Evolutionary conservation across 2,888 invertebrate genomes (phyloP), one percentile per base, ranked within the genome.

Genomic region (Tetanocera ferruginea): DNA sequence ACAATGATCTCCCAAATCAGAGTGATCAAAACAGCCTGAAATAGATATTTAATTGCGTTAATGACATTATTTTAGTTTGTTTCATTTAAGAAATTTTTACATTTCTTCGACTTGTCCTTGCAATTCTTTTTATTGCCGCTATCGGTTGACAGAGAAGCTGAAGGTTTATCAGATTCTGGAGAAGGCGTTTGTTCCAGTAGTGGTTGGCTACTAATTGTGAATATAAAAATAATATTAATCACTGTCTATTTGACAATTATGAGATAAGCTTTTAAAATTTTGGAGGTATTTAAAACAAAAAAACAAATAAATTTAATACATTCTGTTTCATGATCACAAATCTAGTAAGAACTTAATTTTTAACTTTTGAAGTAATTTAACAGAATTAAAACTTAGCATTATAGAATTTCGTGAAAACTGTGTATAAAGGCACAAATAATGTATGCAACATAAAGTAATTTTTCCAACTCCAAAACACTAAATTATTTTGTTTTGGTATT

Each of bases 81-180:
- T 43, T 25, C 34, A 31, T 3, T 62, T 62, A 14, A 52, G 1
- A 52, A 9, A 55, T 19, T 3, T 2, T 82, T 82, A 89, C 89
- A 89, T 85, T 89, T 88, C 34, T 86, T 87, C 79, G 86, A 83
- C 82, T 88, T 89, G 37, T 89, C 88, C 70, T 87, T 89, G 76
- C 85, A 86, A 69, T 84, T 85, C 74, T 83, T 86, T 80, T 85
- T 86, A 37, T 52, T 67, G 67, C 14, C 84, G 83, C 66, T 86
- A 60, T 82, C 84, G 52, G 85, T 84, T 14, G 82, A 84, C 25
- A 81, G 79, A 62, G 80, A 78, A 19, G 82, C 82, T 4, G 83
- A 66, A 31, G 72, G 17, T 4, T 75, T 19, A 62, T 84, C 83
- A 14, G 81, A 80, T 49, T 81, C 72, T 9, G 78, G 78, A 43